Conservation (phyloP, 1,140 invertebrate genomes). For the Ips typographus region DNA sequence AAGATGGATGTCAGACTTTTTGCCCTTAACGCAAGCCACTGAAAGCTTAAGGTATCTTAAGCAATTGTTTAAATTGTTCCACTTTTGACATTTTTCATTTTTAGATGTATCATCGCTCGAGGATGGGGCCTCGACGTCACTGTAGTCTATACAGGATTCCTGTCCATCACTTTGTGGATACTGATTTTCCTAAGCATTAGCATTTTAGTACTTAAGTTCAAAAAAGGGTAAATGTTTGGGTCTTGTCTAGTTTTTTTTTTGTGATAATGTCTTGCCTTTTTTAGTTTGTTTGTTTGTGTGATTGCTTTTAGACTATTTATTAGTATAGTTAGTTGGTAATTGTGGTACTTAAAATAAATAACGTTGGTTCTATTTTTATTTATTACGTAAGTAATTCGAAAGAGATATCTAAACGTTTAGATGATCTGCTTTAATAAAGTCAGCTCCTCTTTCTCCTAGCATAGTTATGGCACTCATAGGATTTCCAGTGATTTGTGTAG, state of each 20-base stretch:
- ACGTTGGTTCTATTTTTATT: background rate
- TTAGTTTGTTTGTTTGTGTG: background rate
- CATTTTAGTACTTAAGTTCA: conserved; percentile 79
- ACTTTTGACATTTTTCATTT: conserved; percentile 9
- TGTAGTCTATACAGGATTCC: conserved; percentile 82
- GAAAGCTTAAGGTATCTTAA: conserved; percentile 70
- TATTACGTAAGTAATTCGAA: background rate
- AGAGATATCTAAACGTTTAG: background rate
- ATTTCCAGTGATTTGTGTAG: conserved; percentile 53
- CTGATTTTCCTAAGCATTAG: conserved; percentile 76
- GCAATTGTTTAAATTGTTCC: background rate
- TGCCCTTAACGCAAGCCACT: conserved; percentile 92
- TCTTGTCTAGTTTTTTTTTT: background rate
- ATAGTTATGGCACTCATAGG: conserved; percentile 55
- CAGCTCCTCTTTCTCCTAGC: conserved; percentile 51
- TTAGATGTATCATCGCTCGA: conserved; percentile 73
- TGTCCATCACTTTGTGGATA: conserved; percentile 84
- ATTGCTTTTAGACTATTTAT: background rate
- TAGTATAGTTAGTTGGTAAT: background rate
- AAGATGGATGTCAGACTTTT: conserved; percentile 72
- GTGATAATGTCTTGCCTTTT: conserved; percentile 17
- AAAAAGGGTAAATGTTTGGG: conserved; percentile 60
- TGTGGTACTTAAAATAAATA: conserved; percentile 4
- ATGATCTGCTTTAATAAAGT: conserved; percentile 13
- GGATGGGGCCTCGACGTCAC: conserved; percentile 80